Evolutionary conservation across 2,113 vertebrate species (phyloP).

Genomic region (Thinocorus orbignyianus): DNA sequence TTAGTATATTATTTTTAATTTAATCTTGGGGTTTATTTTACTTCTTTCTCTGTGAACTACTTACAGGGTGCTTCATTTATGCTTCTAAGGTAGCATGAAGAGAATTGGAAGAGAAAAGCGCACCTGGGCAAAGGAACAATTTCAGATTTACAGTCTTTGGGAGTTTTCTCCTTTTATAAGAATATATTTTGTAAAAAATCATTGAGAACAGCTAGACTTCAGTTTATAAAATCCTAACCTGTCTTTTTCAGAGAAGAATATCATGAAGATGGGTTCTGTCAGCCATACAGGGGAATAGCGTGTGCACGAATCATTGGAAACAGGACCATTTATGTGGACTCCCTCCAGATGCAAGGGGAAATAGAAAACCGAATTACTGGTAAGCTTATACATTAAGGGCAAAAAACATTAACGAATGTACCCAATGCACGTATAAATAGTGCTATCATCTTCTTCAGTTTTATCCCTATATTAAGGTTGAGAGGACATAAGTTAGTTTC

Average conservation of each 20-base stretch:
- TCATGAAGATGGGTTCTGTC: slow-evolving; percentile 92
- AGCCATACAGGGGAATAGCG: slow-evolving; percentile 95
- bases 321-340: slow-evolving; percentile 96
- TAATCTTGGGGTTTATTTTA: background rate
- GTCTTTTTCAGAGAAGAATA: slow-evolving; percentile 79
- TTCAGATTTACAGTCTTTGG: background rate
- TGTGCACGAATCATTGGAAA: slow-evolving; percentile 97
- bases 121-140: background rate
- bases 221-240: slow-evolving; percentile 23
- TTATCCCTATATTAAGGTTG: background rate
- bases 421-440: background rate
- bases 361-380: slow-evolving; percentile 98
- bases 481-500: background rate
- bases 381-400: slow-evolving; percentile 39
- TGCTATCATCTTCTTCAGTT: background rate
- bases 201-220: background rate
- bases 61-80: background rate
- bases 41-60: background rate
- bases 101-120: background rate
- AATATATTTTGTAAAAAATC: background rate
- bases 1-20: background rate
- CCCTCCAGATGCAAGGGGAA: slow-evolving; percentile 97
- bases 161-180: background rate
- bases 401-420: background rate
- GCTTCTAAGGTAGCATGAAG: background rate